These are phyloP conservation scores for Prunella fulvescens DNA, from an alignment of 2,113 vertebrate genomes.

Conservation along the genomic window DNA sequence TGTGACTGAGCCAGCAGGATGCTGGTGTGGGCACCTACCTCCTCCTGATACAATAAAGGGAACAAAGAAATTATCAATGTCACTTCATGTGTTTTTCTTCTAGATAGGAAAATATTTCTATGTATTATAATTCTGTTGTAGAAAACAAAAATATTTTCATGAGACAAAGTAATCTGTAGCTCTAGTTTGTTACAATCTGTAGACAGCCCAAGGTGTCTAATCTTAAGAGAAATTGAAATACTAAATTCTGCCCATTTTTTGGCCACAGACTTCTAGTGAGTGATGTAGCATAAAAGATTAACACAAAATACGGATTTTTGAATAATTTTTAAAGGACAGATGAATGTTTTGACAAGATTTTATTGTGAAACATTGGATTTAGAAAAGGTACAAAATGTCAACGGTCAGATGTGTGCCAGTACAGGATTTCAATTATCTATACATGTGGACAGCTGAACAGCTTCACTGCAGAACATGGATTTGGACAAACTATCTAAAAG, in stretches of 20 bases:
- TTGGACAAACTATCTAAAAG: conserved; percentile 82
- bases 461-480: conserved; percentile 77
- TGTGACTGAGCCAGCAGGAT: accelerated
- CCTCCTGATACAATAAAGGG: neutral
- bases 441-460: conserved; percentile 79
- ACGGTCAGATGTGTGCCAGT: conserved; percentile 83
- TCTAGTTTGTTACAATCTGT: neutral
- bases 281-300: neutral
- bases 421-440: conserved; percentile 77
- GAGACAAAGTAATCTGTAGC: neutral
- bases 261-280: neutral
- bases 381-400: conserved; percentile 96
- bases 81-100: neutral
- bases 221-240: neutral
- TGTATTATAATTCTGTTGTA: neutral
- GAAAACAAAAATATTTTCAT: neutral
- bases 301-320: neutral
- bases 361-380: conserved; percentile 94
- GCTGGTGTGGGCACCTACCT: neutral
- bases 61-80: neutral
- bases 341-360: conserved; percentile 82
- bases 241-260: neutral
- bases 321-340: neutral
- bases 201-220: neutral
- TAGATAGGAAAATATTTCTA: neutral